Evolutionary conservation across 2,888 invertebrate species (phyloP).

Genomic region (Harmothoe impar): DNA sequence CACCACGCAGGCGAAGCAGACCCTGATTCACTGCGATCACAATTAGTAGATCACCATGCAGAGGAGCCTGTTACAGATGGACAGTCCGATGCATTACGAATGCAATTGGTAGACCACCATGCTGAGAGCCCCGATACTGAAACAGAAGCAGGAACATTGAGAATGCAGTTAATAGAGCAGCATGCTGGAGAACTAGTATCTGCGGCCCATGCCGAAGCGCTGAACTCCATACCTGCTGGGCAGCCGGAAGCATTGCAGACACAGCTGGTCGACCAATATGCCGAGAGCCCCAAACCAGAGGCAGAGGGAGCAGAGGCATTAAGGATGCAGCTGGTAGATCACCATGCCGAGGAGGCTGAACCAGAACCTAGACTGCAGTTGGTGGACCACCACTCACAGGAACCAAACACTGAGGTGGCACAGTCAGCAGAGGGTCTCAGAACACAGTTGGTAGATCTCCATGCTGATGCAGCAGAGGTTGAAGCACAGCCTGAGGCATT

Average conservation of each 20-base stretch:
- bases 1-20: too few species aligned
- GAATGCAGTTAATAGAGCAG: slow-evolving; percentile 11
- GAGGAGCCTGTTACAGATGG: too few species aligned
- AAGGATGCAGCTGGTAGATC: neutral
- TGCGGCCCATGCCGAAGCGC: neutral
- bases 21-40: too few species aligned
- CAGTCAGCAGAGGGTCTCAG: neutral
- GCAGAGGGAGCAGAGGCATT: neutral
- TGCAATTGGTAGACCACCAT: too few species aligned
- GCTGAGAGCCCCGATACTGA: neutral
- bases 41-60: too few species aligned
- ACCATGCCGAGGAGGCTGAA: neutral
- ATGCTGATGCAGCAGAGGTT: neutral
- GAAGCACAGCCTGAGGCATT: neutral
- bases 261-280: too few species aligned
- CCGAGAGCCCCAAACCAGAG: neutral
- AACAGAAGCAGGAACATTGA: neutral
- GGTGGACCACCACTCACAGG: neutral
- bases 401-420: too few species aligned
- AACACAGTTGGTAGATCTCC: neutral
- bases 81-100: too few species aligned
- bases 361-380: neutral
- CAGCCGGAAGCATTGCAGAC: neutral
- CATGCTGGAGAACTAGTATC: neutral
- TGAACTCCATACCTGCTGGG: neutral